These are phyloP conservation scores for Zosterops borbonicus DNA, from an alignment of 2,113 vertebrate species.

Conservation along the genomic window DNA sequence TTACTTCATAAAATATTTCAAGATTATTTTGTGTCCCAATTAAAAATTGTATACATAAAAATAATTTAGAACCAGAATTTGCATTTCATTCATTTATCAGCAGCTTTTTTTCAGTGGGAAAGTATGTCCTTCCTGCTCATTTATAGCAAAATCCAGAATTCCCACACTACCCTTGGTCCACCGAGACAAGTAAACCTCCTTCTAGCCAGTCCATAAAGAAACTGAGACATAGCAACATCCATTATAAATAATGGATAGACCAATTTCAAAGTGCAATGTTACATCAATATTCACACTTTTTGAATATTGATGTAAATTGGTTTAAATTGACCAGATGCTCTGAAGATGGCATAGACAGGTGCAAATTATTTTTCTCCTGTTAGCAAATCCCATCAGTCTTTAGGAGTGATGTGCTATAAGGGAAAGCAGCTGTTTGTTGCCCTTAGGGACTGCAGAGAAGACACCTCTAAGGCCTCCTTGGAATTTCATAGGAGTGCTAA, in stretches of 20 bases:
- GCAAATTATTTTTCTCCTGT: conserved; percentile 45
- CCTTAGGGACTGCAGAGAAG: background rate
- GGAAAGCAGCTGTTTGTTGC: conserved; percentile 25
- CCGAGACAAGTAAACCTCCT: background rate
- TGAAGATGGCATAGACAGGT: conserved; percentile 23
- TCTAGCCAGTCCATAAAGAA: background rate
- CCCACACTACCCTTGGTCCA: background rate
- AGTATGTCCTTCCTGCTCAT: background rate
- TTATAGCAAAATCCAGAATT: background rate
- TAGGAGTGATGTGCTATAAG: background rate
- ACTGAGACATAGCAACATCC: background rate
- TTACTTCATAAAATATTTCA: background rate
- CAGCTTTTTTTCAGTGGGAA: background rate
- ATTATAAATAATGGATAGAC: background rate
- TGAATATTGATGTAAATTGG: conserved; percentile 43
- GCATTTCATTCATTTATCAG: background rate
- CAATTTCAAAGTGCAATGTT: background rate
- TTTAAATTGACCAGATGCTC: conserved; percentile 61
- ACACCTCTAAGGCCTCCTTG: background rate
- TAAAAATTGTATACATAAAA: background rate
- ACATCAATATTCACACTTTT: conserved; percentile 20
- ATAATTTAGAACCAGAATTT: background rate
- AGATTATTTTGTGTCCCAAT: background rate
- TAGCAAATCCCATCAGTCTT: conserved; percentile 31
- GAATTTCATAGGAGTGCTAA: conserved; percentile 1